phyloP scores from a whole-genome alignment of 2,113 vertebrate genomes.

The Penelope pileata region DNA sequence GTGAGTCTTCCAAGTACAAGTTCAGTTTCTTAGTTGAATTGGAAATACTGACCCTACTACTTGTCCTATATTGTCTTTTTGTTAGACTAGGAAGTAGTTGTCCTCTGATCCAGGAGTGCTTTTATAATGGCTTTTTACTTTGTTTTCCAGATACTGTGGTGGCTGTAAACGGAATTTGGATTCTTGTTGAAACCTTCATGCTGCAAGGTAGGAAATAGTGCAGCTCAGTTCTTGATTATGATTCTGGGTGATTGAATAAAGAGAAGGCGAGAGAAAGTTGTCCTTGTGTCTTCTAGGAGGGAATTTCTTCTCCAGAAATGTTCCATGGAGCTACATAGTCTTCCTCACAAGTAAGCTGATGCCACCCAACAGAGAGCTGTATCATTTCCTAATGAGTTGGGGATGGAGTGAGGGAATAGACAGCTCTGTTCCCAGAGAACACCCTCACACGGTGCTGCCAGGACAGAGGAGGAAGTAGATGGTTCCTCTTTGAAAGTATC shows the following conservation, averaged over 20 bases:
- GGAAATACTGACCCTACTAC: background rate
- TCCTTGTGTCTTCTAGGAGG: conserved; percentile 78
- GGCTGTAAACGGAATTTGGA: conserved; percentile 96
- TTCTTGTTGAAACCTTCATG: conserved; percentile 93
- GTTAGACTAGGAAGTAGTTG: background rate
- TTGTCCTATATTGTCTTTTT: background rate
- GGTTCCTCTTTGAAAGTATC: background rate
- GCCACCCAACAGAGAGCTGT: background rate
- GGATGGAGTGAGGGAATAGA: background rate
- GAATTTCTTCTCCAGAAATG: conserved; percentile 86
- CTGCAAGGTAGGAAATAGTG: conserved; percentile 81
- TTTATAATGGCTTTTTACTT: background rate
- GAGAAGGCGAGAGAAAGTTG: background rate
- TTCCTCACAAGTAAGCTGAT: conserved; percentile 93
- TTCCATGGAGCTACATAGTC: conserved; percentile 94
- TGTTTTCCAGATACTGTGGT: conserved; percentile 88
- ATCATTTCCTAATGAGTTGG: background rate
- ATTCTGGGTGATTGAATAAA: background rate
- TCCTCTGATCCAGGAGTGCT: background rate
- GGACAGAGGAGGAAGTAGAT: background rate
- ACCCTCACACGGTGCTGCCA: background rate
- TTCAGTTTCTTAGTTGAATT: background rate
- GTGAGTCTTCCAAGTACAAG: background rate
- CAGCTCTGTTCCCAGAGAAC: background rate
- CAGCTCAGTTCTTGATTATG: background rate